phyloP scores from a whole-genome alignment of 2,888 invertebrate species.

The Hoplodrina ambigua region DNA sequence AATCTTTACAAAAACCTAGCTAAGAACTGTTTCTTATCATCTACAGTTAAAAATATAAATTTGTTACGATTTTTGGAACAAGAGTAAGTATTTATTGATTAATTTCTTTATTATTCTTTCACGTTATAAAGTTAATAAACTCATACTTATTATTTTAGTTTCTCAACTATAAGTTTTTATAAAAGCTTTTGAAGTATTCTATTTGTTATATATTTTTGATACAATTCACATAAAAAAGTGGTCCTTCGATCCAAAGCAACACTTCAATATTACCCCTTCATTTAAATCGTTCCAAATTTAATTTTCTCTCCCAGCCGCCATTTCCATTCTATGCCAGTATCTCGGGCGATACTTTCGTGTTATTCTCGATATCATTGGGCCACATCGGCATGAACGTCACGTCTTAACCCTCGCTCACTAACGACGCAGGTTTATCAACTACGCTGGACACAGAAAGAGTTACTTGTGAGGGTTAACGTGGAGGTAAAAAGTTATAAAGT shows the following conservation, averaged over 20 bases:
- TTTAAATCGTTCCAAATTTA: conserved; percentile 44
- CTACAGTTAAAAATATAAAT: too few species aligned
- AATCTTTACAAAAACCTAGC: too few species aligned
- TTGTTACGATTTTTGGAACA: too few species aligned
- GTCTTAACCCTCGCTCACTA: conserved; percentile 66
- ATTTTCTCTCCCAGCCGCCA: conserved; percentile 39
- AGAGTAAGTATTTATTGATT: too few species aligned
- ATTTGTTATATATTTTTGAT: too few species aligned
- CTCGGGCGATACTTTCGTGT: conserved; percentile 52
- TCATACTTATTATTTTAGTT: too few species aligned
- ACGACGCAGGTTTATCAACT: conserved; percentile 68
- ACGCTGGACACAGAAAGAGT: conserved; percentile 57
- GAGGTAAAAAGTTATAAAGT: conserved; percentile 35
- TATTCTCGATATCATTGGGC: conserved; percentile 60
- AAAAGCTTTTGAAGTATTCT: too few species aligned
- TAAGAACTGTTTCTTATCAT: too few species aligned
- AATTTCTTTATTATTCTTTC: too few species aligned
- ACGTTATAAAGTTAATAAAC: too few species aligned
- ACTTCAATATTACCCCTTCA: conserved; percentile 19
- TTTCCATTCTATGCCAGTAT: conserved; percentile 56
- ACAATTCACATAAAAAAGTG: neutral
- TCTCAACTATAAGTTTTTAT: too few species aligned
- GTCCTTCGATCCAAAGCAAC: neutral
- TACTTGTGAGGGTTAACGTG: conserved; percentile 47
- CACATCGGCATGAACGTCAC: conserved; percentile 66